Evolutionary conservation across 2,113 vertebrate species (phyloP), one percentile per base, ranked within the genome.

Genomic region (Boulengeromyrus knoepffleri): DNA sequence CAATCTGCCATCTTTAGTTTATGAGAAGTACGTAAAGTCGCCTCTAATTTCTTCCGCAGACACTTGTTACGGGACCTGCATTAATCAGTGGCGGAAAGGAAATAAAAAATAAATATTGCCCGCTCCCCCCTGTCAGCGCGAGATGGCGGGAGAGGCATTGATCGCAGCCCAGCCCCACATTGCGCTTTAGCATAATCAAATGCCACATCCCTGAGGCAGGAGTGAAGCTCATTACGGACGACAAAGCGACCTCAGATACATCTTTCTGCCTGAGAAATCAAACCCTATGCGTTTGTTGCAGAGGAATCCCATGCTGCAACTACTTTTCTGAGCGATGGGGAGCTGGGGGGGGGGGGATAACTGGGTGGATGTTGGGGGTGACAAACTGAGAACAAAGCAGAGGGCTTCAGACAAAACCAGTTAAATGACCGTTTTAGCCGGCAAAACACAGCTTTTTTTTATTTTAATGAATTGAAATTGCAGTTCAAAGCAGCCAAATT

Each of bases 131-230:
- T 5, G 27, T 52, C 24, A 52, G 85, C 1, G 17, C 39, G 10
- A 52, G 85, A 19, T 17, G 42, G 15, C 24, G 3, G 47, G 49
- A 53, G 85, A 36, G 47, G 27, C 49, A 31, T 52, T 15, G 49
- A 52, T 87, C 50, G 27, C 17, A 15, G n/a, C n/a, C 50, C n/a
- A 47, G 42, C 9, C 21, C 9, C 39, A 47, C 39, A 12, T 85
- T 9, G 17, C 21, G 45, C 17, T 53, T 87, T 52, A n/a, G 85
- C 85, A 87, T 53, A 87, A 87, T 87, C 84, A 47, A 86, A 86
- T 27, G 47, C 24, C 45, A 27, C 84, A 31, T 49, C 84, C 47
- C 84, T 0, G 24, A n/a, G 84, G 84, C 24, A 9, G 24, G 10
- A 50, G 24, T n/a, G 21, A 9, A 86, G n/a, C 24, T 49, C 84